These are phyloP conservation scores for Volucella bombylans DNA, from an alignment of 2,888 invertebrate species.

Conservation along the genomic window DNA sequence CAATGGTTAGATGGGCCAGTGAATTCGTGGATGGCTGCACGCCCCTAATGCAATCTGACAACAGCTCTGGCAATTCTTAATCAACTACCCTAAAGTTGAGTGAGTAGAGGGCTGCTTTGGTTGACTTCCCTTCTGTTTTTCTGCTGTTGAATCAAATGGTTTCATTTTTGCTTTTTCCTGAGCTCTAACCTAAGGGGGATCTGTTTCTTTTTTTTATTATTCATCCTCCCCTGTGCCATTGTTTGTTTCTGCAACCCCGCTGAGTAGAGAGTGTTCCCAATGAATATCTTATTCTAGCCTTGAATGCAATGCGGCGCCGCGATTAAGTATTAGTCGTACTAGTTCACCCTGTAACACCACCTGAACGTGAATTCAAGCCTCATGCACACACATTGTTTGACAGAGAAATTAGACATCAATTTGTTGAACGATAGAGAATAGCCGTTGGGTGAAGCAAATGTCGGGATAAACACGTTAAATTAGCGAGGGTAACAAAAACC, in stretches of 20 bases:
- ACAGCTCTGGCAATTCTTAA: conserved; percentile 38
- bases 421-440: conserved; percentile 63
- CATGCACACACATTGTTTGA: conserved; percentile 73
- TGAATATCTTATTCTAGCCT: conserved; percentile 70
- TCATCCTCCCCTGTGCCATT: conserved; percentile 2
- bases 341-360: no score
- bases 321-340: not conserved
- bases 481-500: conserved; percentile 65
- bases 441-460: conserved; percentile 58
- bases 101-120: conserved; percentile 37
- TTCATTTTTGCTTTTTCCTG: conserved; percentile 12
- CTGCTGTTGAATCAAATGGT: not conserved
- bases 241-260: conserved; percentile 55
- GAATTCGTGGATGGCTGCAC: conserved; percentile 71
- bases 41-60: conserved; percentile 72
- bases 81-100: conserved; percentile 64
- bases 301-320: conserved; percentile 21
- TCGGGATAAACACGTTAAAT: conserved; percentile 71
- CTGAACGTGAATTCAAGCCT: conserved; percentile 16
- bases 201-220: conserved; percentile 2
- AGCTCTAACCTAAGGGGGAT: conserved; percentile 24
- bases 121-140: conserved; percentile 48
- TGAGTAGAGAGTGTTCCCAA: conserved; percentile 44
- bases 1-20: conserved; percentile 45
- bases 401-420: conserved; percentile 74